Conservation (phyloP, 2,888 invertebrate species). For the Lysandra bellargus region DNA sequence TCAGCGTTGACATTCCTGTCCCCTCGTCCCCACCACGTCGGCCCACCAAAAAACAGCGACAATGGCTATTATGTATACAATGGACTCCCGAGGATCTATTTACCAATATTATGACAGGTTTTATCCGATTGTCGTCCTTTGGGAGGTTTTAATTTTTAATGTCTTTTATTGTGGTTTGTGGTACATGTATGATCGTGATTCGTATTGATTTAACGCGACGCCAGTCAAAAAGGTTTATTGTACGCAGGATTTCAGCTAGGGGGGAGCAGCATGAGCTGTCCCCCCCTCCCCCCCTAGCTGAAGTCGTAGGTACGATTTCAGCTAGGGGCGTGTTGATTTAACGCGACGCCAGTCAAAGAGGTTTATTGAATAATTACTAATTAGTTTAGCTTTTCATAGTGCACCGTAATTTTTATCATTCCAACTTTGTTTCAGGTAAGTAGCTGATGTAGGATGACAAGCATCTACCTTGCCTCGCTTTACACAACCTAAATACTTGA, state of each 20-base stretch:
- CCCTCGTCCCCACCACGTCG: slow-evolving; percentile 53
- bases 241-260: too few relatives aligned
- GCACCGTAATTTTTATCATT: not conserved
- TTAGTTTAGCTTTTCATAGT: too few relatives aligned
- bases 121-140: slow-evolving; percentile 9
- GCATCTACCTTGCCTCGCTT: not conserved
- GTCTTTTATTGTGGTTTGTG: not conserved
- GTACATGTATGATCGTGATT: not conserved
- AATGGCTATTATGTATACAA: slow-evolving; percentile 75
- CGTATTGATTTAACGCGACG: not conserved
- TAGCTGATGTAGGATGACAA: not conserved
- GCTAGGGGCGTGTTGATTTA: not conserved
- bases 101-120: slow-evolving; percentile 19
- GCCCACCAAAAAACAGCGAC: slow-evolving; percentile 63
- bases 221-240: not conserved
- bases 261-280: too few relatives aligned
- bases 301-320: too few relatives aligned
- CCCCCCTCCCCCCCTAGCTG: too few relatives aligned
- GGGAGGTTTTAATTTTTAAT: not conserved
- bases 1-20: slow-evolving; percentile 70
- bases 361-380: too few relatives aligned
- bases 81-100: slow-evolving; percentile 34
- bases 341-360: not conserved
- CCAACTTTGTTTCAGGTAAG: not conserved
- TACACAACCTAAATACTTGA: not conserved